phyloP scores from a whole-genome alignment of 2,888 invertebrate species.

The Stegana nigrithorax region DNA sequence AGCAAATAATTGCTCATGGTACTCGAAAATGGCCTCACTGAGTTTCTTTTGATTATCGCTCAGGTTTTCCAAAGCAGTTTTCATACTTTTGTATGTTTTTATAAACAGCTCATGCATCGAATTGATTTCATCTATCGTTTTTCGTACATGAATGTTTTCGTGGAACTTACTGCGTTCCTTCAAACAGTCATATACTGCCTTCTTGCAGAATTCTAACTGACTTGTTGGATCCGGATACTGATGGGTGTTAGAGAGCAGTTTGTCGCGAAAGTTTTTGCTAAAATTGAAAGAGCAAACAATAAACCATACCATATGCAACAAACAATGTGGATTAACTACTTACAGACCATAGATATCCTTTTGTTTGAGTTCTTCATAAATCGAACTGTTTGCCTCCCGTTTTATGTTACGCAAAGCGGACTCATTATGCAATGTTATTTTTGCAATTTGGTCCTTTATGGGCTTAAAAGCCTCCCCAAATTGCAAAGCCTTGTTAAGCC shows the following conservation, averaged over 20 bases:
- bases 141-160: neutral
- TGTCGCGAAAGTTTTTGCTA: neutral
- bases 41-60: constrained; percentile 23
- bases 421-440: constrained; percentile 25
- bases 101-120: constrained; percentile 30
- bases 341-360: constrained; percentile 41
- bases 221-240: neutral
- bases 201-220: constrained; percentile 16
- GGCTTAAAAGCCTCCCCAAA: neutral
- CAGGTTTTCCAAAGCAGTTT: constrained; percentile 17
- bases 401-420: constrained; percentile 35
- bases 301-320: too few species aligned
- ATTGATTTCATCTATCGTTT: constrained; percentile 20
- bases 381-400: constrained; percentile 21
- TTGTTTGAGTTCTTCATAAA: constrained; percentile 27
- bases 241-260: neutral
- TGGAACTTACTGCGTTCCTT: constrained; percentile 26
- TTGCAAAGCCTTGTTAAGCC: neutral
- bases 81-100: constrained; percentile 17
- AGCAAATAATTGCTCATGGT: neutral
- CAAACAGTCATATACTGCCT: constrained; percentile 27
- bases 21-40: constrained; percentile 25
- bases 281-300: neutral
- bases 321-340: constrained; percentile 19
- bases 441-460: neutral